Percentiles rank a stretch among this genome's conserved stretches.
These are phyloP conservation scores for Chinchilla lanigera DNA, from an alignment of 2,113 vertebrate species.

Conservation along the genomic window DNA sequence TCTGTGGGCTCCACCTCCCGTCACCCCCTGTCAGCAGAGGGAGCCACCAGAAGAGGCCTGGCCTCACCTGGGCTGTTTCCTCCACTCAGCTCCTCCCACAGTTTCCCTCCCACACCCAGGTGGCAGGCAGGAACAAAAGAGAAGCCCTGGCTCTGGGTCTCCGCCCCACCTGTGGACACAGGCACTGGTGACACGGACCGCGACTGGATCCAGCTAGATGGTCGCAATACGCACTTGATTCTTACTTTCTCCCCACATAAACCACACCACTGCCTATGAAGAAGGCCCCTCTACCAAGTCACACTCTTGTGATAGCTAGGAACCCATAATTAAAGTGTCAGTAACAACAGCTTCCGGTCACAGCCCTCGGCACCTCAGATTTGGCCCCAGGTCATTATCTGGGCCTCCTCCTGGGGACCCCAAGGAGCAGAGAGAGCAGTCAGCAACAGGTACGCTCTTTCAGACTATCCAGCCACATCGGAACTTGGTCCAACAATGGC, in stretches of 20 bases:
- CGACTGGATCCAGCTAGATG: not conserved
- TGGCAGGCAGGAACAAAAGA: not conserved
- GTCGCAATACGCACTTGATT: not conserved
- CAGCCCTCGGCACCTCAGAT: slow-evolving; percentile 34
- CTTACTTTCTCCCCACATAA: slow-evolving; percentile 63
- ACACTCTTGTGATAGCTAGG: slow-evolving; percentile 18
- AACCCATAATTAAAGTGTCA: slow-evolving; percentile 67
- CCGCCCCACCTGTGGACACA: no score
- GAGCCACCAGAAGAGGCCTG: not conserved
- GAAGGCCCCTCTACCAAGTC: slow-evolving; percentile 61
- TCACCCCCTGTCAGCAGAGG: not conserved
- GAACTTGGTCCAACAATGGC: no score
- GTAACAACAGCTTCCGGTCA: not conserved
- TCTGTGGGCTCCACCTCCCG: not conserved
- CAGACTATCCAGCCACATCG: not conserved
- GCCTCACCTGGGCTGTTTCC: slow-evolving; percentile 57
- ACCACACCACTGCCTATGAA: slow-evolving; percentile 55
- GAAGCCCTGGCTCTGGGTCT: not conserved
- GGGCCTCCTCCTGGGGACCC: not conserved
- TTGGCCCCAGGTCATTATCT: slow-evolving; percentile 55
- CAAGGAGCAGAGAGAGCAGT: not conserved
- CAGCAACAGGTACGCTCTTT: not conserved
- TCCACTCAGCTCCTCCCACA: slow-evolving; percentile 23
- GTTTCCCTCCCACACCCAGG: not conserved
- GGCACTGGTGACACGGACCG: not conserved